Percentiles rank a stretch among this genome's conserved stretches.
Conservation (phyloP, 2,797 vertebrate species). For the Pseudochirops cupreus region DNA sequence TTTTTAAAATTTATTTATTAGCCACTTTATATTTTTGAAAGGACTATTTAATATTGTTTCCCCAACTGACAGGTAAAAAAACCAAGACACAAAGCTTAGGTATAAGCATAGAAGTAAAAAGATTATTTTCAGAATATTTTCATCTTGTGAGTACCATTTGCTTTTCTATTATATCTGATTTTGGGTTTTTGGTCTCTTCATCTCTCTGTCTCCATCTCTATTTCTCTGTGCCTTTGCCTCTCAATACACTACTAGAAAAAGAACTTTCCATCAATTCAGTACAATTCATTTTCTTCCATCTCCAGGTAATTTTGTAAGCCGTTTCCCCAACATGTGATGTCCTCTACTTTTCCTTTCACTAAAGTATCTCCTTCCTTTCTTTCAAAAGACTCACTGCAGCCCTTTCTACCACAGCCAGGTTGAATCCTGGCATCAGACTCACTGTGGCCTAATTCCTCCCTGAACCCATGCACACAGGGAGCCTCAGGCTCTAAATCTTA, state of each 20-base stretch:
- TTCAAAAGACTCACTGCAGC: background rate
- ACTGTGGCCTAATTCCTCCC: background rate
- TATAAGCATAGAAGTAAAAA: background rate
- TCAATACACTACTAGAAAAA: background rate
- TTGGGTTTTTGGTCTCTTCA: background rate
- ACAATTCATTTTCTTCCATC: background rate
- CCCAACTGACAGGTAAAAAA: background rate
- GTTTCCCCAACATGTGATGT: background rate
- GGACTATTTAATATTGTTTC: background rate
- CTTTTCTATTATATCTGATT: background rate
- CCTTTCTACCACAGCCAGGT: background rate
- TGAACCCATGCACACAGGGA: background rate
- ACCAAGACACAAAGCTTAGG: background rate
- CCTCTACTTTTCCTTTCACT: background rate
- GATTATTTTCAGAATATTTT: background rate
- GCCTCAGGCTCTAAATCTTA: background rate
- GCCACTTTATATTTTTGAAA: background rate
- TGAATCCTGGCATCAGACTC: background rate
- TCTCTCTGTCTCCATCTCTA: background rate
- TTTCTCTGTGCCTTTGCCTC: background rate
- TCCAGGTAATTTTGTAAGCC: background rate
- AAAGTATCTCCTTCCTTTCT: background rate
- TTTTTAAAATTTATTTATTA: no score
- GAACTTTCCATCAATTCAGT: background rate
- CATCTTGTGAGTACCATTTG: background rate